These are phyloP conservation scores for Rhombomys opimus DNA, from an alignment of 2,113 vertebrate genomes.

Conservation along the genomic window DNA sequence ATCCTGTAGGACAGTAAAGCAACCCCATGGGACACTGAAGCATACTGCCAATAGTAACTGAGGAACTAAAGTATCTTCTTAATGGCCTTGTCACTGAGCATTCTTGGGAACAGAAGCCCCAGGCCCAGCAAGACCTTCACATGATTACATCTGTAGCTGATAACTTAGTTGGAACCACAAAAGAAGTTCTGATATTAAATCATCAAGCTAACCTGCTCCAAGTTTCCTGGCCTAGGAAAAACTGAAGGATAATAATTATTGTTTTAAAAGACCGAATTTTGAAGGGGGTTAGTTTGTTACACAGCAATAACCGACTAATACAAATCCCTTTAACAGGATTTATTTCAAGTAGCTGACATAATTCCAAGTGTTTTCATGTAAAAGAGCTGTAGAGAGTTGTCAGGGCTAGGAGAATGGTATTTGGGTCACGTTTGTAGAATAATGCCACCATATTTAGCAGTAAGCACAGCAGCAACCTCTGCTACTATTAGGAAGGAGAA, in stretches of 20 bases:
- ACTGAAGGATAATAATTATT: background rate
- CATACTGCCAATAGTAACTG: background rate
- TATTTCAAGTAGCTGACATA: constrained; percentile 15
- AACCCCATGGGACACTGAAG: background rate
- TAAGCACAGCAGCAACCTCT: background rate
- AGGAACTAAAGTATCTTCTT: background rate
- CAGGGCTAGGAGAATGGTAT: background rate
- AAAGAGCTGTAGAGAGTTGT: background rate
- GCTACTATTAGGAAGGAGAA: background rate
- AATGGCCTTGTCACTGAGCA: background rate
- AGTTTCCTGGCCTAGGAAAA: background rate
- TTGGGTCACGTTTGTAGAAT: constrained; percentile 32
- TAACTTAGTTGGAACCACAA: background rate
- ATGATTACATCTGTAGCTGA: background rate
- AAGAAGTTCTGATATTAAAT: background rate
- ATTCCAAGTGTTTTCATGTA: background rate
- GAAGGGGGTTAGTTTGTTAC: background rate
- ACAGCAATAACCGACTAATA: background rate
- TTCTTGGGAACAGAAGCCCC: background rate
- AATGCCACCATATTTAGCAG: background rate
- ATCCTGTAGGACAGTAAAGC: background rate
- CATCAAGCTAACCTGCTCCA: background rate
- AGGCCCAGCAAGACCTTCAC: background rate
- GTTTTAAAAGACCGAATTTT: constrained; percentile 19
- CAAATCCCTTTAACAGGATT: constrained; percentile 9